Percentiles rank a stretch among this genome's conserved stretches.
Conservation (phyloP, 1,140 invertebrate genomes). For the Calycopis cecrops region DNA sequence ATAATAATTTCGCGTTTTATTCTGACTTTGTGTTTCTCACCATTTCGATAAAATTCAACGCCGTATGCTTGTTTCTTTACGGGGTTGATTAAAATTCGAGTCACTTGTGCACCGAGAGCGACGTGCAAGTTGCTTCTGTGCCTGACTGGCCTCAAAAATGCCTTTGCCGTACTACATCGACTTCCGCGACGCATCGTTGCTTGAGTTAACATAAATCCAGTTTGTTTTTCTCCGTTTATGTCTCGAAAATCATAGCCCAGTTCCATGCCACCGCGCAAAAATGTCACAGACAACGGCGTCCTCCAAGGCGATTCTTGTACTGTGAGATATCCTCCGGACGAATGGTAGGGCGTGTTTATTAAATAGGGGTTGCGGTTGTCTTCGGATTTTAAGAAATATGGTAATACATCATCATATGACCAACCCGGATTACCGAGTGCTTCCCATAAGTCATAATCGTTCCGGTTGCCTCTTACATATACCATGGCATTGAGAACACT, state of each 20-base stretch:
- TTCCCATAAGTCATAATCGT: slow-evolving; percentile 95
- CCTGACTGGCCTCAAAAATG: slow-evolving; percentile 88
- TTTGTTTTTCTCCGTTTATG: slow-evolving; percentile 88
- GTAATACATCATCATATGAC: slow-evolving; percentile 90
- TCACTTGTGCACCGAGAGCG: slow-evolving; percentile 85
- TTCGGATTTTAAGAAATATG: slow-evolving; percentile 93
- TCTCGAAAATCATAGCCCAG: slow-evolving; percentile 88
- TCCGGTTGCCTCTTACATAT: slow-evolving; percentile 93
- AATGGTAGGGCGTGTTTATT: slow-evolving; percentile 83
- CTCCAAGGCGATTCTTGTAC: slow-evolving; percentile 89
- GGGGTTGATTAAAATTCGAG: slow-evolving; percentile 81
- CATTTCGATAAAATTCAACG: slow-evolving; percentile 83
- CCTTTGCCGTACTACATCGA: slow-evolving; percentile 92
- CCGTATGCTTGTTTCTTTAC: slow-evolving; percentile 83
- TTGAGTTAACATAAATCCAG: slow-evolving; percentile 90
- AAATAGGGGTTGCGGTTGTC: slow-evolving; percentile 90
- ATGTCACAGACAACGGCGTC: slow-evolving; percentile 86
- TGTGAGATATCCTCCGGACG: slow-evolving; percentile 86
- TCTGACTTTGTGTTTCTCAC: slow-evolving; percentile 78
- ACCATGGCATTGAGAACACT: slow-evolving; percentile 97
- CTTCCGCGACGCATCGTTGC: slow-evolving; percentile 89
- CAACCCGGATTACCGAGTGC: slow-evolving; percentile 90
- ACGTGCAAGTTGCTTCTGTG: slow-evolving; percentile 88
- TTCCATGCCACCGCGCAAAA: slow-evolving; percentile 87
- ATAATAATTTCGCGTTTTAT: slow-evolving; percentile 87